Conservation (phyloP, 2,888 invertebrate species). For the Idaea dimidiata region DNA sequence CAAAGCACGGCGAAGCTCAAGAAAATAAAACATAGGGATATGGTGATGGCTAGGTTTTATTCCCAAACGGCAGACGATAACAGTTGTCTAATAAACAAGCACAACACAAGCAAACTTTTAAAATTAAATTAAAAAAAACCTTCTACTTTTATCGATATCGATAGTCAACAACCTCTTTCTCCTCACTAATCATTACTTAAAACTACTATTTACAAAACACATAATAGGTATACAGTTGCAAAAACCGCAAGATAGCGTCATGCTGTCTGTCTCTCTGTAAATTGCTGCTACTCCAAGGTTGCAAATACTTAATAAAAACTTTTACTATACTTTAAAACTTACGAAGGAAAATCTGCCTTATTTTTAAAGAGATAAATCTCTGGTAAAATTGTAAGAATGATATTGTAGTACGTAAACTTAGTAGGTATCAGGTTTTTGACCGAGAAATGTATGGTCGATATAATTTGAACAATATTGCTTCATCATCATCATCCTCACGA, state of each 20-base stretch:
- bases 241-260: constrained; percentile 72
- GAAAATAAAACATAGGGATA: no score
- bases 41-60: no score
- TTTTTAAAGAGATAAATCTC: not conserved
- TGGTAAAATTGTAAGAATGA: not conserved
- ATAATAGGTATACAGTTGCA: constrained; percentile 58
- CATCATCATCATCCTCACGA: no score
- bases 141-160: constrained; percentile 9
- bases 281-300: constrained; percentile 34
- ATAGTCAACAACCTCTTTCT: constrained; percentile 1
- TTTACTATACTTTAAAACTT: not conserved
- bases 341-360: constrained; percentile 39
- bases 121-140: no score
- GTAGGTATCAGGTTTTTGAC: no score
- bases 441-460: no score
- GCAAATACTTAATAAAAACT: constrained; percentile 46
- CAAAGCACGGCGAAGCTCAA: no score
- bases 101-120: no score
- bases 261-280: constrained; percentile 73
- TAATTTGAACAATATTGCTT: no score
- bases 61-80: no score
- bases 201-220: constrained; percentile 44
- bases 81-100: no score
- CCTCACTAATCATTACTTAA: constrained; percentile 47
- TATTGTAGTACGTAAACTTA: no score